Base-by-base conservation (phyloP, 2,888 invertebrate genomes). In the Drosophila nr. fundita region DNA sequence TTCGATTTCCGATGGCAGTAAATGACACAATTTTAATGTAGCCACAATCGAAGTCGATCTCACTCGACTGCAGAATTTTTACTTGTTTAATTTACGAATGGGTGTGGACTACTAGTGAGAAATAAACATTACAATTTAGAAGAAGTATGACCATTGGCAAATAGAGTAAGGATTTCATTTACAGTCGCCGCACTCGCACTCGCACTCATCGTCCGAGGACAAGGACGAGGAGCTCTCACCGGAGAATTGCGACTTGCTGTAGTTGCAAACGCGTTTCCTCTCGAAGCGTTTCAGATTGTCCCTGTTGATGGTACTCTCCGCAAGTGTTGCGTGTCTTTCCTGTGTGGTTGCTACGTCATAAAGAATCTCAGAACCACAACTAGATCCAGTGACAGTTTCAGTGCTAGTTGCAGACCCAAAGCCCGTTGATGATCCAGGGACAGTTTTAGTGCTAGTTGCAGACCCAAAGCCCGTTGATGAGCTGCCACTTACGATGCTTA, bases 221-320 rank as follows among this genome's bases (percentile, higher is more conserved):
- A 2, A 24, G 24, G 24, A 24, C 2, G 90, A 90, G 30, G 89
- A 89, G 29, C 87, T 89, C 60, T 80, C 81, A 27, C 67, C 89
- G 5, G 80, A 85, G 8, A n/a, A 60, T 1, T 90, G 83, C 13
- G 80, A 87, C 57, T 72, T 90, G 13, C 61, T 69, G 42, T 89
- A 90, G 24, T 89, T 73, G 73, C 84, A 85, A 15, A 89, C 86
- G 67, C 90, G 90, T 21, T 89, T 90, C 13, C 89, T 86, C 13
- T 75, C 90, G 34, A 69, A 81, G 0, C 83, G 71, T 57, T 83
- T 75, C 72, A 89, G 36, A 27, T 59, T 42, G 65, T 85, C 84
- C 27, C 90, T 85, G 30, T 86, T 81, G 48, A 88, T 49, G 27
- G 83, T 83, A 1, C 68, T 68, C 45, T 63, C 71, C 11, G 89